Percentiles rank a stretch among this genome's conserved stretches.
phyloP scores from a whole-genome alignment of 2,888 invertebrate species.

The Drosophila differens region DNA sequence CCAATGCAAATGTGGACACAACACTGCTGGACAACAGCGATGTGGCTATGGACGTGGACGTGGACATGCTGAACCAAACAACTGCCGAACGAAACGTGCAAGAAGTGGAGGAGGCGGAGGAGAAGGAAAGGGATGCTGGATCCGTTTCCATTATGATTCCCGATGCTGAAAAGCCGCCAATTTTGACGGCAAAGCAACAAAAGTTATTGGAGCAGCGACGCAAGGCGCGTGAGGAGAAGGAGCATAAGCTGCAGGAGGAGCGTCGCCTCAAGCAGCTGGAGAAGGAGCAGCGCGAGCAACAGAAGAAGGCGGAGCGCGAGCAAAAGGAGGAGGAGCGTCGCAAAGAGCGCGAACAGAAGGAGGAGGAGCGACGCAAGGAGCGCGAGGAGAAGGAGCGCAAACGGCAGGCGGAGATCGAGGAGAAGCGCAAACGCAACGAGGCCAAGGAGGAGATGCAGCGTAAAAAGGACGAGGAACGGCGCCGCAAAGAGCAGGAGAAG shows the following conservation, averaged over 20 bases:
- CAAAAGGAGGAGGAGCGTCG: conserved; percentile 86
- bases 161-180: conserved; percentile 27
- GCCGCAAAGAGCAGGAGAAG: conserved; percentile 88
- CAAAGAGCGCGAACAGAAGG: conserved; percentile 86
- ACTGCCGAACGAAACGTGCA: conserved; percentile 5
- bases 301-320: conserved; percentile 84
- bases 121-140: background rate
- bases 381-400: conserved; percentile 83
- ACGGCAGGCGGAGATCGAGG: conserved; percentile 83
- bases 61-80: conserved; percentile 33
- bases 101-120: conserved; percentile 2
- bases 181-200: conserved; percentile 81
- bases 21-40: conserved; percentile 41
- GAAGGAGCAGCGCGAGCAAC: conserved; percentile 79
- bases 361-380: conserved; percentile 85
- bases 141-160: background rate
- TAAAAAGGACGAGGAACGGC: conserved; percentile 84
- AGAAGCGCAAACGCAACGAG: conserved; percentile 84
- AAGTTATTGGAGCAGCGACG: conserved; percentile 75
- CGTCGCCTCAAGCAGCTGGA: conserved; percentile 84
- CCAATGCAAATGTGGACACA: conserved; percentile 1
- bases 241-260: conserved; percentile 86
- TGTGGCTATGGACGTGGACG: conserved; percentile 48
- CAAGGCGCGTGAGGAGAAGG: conserved; percentile 83
- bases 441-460: conserved; percentile 83